Conservation (phyloP, 2,888 invertebrate species). For the Syrphus vitripennis region DNA sequence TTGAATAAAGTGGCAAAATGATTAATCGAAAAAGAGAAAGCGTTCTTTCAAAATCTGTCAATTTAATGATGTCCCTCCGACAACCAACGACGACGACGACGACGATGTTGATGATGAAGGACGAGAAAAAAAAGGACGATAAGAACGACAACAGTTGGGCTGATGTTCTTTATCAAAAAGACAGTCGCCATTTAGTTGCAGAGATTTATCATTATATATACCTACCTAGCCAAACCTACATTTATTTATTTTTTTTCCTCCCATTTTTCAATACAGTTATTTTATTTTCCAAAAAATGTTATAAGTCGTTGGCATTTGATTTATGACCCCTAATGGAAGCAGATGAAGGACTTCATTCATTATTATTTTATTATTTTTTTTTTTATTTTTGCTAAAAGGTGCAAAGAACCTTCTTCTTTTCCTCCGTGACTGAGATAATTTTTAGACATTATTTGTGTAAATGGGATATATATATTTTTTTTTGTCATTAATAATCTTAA, state of each 20-base stretch:
- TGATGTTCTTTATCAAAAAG: constrained; percentile 18
- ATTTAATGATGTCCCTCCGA: constrained; percentile 61
- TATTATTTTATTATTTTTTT: not conserved
- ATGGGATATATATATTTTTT: constrained; percentile 3
- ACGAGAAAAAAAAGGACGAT: not conserved
- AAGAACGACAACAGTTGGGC: constrained; percentile 17
- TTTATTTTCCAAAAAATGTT: constrained; percentile 43
- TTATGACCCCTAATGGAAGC: constrained; percentile 53
- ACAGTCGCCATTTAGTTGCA: constrained; percentile 25
- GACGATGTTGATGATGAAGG: not conserved
- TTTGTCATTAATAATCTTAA: constrained; percentile 49
- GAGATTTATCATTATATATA: constrained; percentile 54
- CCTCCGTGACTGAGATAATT: constrained; percentile 35
- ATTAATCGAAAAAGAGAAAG: constrained; percentile 54
- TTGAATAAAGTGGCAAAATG: constrained; percentile 51
- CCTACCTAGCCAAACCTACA: no score
- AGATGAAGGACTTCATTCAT: constrained; percentile 42
- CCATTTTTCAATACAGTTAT: constrained; percentile 47
- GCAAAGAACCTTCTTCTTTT: constrained; percentile 11
- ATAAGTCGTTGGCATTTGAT: constrained; percentile 51
- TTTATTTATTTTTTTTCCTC: constrained; percentile 30
- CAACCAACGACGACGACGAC: not conserved
- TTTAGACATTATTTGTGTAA: constrained; percentile 26
- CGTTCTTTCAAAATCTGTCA: constrained; percentile 65
- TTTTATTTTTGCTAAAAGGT: constrained; percentile 14